Evolutionary conservation across 2,113 vertebrate genomes (phyloP).

Genomic region (Columba janthina): DNA sequence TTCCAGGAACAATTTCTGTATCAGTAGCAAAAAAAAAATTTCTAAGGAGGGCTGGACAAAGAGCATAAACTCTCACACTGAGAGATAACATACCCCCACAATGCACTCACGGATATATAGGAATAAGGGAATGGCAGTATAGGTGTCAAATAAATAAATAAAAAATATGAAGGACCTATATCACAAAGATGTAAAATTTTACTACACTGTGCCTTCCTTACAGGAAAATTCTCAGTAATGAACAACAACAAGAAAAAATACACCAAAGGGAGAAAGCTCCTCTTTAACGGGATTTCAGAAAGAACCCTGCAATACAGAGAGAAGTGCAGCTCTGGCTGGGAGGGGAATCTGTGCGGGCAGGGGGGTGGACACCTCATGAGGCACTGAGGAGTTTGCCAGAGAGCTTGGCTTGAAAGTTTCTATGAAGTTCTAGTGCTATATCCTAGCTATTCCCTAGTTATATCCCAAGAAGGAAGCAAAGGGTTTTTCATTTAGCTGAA

Average conservation of each 20-base stretch:
- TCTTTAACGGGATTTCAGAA: background rate
- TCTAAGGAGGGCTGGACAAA: background rate
- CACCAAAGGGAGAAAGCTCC: background rate
- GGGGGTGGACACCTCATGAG: background rate
- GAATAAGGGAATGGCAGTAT: background rate
- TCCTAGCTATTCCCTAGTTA: background rate
- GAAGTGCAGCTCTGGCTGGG: background rate
- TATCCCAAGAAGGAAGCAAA: background rate
- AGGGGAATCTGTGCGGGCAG: background rate
- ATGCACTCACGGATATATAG: accelerated
- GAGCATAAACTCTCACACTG: background rate
- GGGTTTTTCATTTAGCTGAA: background rate
- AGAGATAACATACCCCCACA: background rate
- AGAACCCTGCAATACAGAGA: background rate
- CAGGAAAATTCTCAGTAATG: background rate
- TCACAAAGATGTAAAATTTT: background rate
- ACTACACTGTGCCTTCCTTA: background rate
- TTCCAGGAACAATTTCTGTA: background rate
- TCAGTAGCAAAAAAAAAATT: background rate
- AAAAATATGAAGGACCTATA: background rate
- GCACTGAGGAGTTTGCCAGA: background rate
- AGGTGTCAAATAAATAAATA: background rate
- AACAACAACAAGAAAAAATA: background rate
- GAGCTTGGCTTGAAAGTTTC: background rate
- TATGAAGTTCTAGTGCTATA: accelerated